Conservation (phyloP, 2,888 invertebrate genomes). For the Synergus umbraculus region DNA sequence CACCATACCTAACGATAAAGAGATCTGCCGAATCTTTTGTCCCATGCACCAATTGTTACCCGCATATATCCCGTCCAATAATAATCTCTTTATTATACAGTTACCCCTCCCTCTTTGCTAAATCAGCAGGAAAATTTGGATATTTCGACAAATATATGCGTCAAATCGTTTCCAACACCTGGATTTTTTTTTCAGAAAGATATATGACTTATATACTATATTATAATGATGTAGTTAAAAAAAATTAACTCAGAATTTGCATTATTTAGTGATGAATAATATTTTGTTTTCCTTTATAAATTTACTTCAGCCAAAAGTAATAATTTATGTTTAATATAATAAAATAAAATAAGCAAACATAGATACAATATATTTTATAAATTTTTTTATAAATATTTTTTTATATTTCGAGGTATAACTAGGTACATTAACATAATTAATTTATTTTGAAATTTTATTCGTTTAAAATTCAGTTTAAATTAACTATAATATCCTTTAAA, state of each 20-base stretch:
- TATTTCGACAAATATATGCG: constrained; percentile 2
- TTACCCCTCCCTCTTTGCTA: constrained; percentile 14
- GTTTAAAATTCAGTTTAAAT: too few relatives aligned
- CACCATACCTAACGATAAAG: constrained; percentile 66
- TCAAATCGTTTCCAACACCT: neutral
- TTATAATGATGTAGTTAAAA: neutral
- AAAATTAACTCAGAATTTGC: neutral
- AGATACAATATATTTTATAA: too few relatives aligned
- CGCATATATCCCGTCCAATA: constrained; percentile 20
- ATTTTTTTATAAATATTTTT: too few relatives aligned
- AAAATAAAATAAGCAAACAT: too few relatives aligned
- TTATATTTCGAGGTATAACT: too few relatives aligned
- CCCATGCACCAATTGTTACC: constrained; percentile 46
- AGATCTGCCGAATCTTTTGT: constrained; percentile 64
- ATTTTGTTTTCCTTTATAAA: too few relatives aligned
- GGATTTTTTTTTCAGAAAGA: neutral
- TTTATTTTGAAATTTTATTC: too few relatives aligned
- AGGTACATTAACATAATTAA: too few relatives aligned
- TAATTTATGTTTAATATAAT: too few relatives aligned
- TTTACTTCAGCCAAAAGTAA: too few relatives aligned
- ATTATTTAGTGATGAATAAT: too few relatives aligned
- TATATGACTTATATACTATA: neutral
- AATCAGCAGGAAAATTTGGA: constrained; percentile 13
- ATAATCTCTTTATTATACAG: constrained; percentile 41
- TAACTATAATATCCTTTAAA: too few relatives aligned